These are phyloP conservation scores for Coranthus polyacanthus DNA, from an alignment of 2,797 vertebrate genomes.

Conservation along the genomic window DNA sequence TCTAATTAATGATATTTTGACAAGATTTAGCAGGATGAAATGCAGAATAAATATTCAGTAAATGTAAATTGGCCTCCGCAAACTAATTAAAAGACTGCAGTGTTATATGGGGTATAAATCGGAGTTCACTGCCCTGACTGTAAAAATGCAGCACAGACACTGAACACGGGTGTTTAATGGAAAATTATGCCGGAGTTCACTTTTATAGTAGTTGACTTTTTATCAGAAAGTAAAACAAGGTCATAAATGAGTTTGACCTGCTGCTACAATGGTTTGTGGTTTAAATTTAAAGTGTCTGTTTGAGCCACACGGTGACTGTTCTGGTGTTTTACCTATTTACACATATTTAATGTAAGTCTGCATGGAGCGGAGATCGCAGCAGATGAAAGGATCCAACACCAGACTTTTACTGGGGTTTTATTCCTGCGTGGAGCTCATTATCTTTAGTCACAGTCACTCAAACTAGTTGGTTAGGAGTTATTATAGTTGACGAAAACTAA, in stretches of 20 bases:
- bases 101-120: constrained; percentile 31
- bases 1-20: constrained; percentile 73
- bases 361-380: too few relatives aligned
- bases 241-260: neutral
- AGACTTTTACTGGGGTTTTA: too few relatives aligned
- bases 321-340: too few relatives aligned
- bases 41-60: constrained; percentile 76
- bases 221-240: neutral
- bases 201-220: neutral
- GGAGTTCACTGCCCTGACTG: constrained; percentile 25
- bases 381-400: too few relatives aligned
- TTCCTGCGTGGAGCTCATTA: too few relatives aligned
- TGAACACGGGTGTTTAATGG: constrained; percentile 11
- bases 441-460: too few relatives aligned
- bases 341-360: too few relatives aligned
- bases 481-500: too few relatives aligned
- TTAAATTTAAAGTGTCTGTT: too few relatives aligned
- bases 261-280: neutral
- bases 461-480: too few relatives aligned
- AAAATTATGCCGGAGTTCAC: neutral
- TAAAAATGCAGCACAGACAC: constrained; percentile 15
- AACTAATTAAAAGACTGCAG: constrained; percentile 50
- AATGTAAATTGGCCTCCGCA: constrained; percentile 63
- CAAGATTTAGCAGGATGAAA: constrained; percentile 70
- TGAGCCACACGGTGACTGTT: neutral